phyloP scores from a whole-genome alignment of 2,888 invertebrate genomes.

The Archaeoteleia sp. region DNA sequence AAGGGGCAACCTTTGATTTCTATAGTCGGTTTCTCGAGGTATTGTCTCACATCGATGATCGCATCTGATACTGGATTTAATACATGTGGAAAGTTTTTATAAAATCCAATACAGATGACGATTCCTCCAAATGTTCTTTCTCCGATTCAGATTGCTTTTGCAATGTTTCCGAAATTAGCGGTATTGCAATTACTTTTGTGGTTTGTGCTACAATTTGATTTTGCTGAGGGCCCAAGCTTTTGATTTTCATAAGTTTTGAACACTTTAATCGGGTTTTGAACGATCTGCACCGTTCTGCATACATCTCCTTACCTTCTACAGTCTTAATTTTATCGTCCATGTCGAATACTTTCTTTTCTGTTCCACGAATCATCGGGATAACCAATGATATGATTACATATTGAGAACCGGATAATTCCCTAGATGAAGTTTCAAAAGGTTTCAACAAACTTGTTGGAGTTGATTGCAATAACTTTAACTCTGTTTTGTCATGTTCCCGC shows the following conservation, averaged over 20 bases:
- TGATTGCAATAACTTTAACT: slow-evolving; percentile 3
- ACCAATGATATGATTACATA: slow-evolving; percentile 15
- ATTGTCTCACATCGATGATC: too few species aligned
- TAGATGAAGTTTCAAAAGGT: slow-evolving; percentile 6
- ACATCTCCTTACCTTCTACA: slow-evolving; percentile 2
- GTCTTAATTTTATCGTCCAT: slow-evolving; percentile 1
- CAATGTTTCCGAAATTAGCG: too few species aligned
- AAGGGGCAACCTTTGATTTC: neutral
- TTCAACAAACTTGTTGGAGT: slow-evolving; percentile 13
- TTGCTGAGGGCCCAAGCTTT: neutral
- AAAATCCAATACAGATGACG: too few species aligned
- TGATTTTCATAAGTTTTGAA: slow-evolving; percentile 1
- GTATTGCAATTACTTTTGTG: too few species aligned
- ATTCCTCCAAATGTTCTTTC: too few species aligned
- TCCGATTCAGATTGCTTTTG: too few species aligned
- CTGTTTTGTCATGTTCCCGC: neutral
- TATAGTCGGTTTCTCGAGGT: slow-evolving; percentile 11
- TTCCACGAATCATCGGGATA: slow-evolving; percentile 11
- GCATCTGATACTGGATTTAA: slow-evolving; percentile 7
- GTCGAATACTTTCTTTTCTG: slow-evolving; percentile 4
- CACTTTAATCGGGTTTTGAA: slow-evolving; percentile 6
- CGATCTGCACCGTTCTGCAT: slow-evolving; percentile 6
- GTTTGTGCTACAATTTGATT: too few species aligned
- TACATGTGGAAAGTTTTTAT: too few species aligned
- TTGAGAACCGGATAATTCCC: slow-evolving; percentile 7